A percentile compares a stretch with the other conserved stretches of the same genome.
Conservation (phyloP, 1,140 invertebrate species). For the Plectus sambesii region DNA sequence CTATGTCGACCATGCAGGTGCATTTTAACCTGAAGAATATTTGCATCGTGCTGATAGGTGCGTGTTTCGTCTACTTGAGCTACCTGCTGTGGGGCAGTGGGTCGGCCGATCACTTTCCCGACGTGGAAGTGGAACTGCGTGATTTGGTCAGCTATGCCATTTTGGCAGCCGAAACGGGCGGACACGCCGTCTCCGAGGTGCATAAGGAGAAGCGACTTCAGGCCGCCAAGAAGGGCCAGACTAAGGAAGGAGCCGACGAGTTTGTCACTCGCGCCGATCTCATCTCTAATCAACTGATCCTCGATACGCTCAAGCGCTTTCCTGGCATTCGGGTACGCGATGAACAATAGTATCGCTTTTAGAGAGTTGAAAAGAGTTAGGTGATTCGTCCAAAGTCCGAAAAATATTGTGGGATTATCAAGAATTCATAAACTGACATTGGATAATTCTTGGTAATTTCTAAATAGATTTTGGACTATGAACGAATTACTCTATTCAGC, state of each 20-base stretch:
- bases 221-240: constrained; percentile 26
- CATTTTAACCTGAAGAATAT: constrained; percentile 31
- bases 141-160: constrained; percentile 42
- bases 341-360: too few species aligned
- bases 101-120: constrained; percentile 32
- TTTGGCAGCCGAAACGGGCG: constrained; percentile 42
- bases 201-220: constrained; percentile 32
- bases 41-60: constrained; percentile 24
- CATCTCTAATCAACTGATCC: constrained; percentile 41
- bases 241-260: constrained; percentile 41
- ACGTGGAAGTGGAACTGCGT: constrained; percentile 35
- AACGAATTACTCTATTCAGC: too few species aligned
- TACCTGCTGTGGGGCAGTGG: constrained; percentile 31
- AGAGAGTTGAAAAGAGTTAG: too few species aligned
- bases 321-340: too few species aligned
- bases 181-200: constrained; percentile 33
- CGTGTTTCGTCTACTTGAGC: constrained; percentile 30
- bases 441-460: too few species aligned
- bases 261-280: constrained; percentile 40
- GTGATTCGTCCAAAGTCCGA: too few species aligned
- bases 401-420: too few species aligned
- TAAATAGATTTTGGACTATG: too few species aligned
- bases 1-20: constrained; percentile 32
- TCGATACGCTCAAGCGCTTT: constrained; percentile 35
- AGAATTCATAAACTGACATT: too few species aligned